Conservation (phyloP, 1,140 invertebrate genomes). For the Gryllus bimaculatus region DNA sequence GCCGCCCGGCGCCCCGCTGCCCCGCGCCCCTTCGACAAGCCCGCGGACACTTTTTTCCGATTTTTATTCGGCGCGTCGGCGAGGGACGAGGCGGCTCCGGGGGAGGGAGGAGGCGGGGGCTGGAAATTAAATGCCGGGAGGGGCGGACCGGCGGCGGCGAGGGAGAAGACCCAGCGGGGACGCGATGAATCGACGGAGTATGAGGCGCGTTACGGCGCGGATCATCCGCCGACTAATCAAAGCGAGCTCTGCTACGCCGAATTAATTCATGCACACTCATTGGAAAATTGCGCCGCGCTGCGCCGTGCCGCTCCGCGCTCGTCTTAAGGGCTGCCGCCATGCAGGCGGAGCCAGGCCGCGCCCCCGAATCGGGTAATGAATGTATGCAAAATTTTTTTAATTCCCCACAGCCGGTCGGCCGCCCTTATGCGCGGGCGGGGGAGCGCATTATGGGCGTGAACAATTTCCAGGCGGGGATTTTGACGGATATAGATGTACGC, state of each 20-base stretch:
- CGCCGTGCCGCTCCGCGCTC: too few relatives aligned
- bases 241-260: neutral
- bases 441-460: neutral
- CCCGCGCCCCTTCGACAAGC: neutral
- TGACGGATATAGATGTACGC: neutral
- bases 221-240: neutral
- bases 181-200: neutral
- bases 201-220: neutral
- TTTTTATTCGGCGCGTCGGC: neutral
- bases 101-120: neutral
- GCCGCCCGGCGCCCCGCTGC: too few relatives aligned
- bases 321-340: neutral
- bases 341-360: too few relatives aligned
- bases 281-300: neutral
- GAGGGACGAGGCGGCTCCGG: neutral
- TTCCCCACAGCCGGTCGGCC: neutral
- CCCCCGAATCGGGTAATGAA: neutral
- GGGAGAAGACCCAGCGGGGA: neutral
- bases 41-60: neutral
- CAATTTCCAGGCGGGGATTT: neutral
- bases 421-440: too few relatives aligned
- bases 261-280: conserved; percentile 5
- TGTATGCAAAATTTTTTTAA: neutral
- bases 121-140: neutral
- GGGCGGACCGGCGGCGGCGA: too few relatives aligned